Conservation (phyloP, 2,113 vertebrate genomes). For the Leiothrix lutea region DNA sequence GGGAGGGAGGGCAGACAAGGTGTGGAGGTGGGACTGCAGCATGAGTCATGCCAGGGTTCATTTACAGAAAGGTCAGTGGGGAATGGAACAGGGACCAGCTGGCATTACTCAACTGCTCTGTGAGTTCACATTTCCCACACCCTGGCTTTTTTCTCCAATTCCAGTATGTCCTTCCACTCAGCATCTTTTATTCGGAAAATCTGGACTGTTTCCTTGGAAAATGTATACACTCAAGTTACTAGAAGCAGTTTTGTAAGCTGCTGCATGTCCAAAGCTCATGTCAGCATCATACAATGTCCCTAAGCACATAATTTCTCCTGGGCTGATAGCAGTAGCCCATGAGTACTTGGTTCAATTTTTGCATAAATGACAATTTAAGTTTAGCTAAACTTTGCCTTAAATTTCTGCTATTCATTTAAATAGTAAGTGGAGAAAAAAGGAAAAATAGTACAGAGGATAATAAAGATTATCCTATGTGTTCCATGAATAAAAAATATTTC, state of each 20-base stretch:
- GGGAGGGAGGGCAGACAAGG: not conserved
- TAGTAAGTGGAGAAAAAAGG: not conserved
- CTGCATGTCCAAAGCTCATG: not conserved
- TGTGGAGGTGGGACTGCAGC: not conserved
- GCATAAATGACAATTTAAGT: not conserved
- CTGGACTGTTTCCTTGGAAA: constrained; percentile 4
- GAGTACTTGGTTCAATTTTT: not conserved
- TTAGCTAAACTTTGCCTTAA: not conserved
- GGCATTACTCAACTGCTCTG: constrained; percentile 51
- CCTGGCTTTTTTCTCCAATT: not conserved
- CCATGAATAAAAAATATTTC: not conserved
- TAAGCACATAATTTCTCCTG: not conserved
- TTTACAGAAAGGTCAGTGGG: constrained; percentile 36
- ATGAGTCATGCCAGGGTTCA: constrained; percentile 17
- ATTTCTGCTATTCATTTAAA: not conserved
- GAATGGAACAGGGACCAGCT: constrained; percentile 7
- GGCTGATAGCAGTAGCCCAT: not conserved
- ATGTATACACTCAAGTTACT: constrained; percentile 12
- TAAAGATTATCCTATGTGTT: not conserved
- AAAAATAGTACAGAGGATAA: not conserved
- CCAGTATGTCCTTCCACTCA: not conserved
- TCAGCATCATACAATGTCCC: not conserved
- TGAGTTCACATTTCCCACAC: constrained; percentile 55
- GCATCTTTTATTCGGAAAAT: constrained; percentile 46
- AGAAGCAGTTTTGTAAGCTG: not conserved